Evolutionary conservation across 1,140 invertebrate genomes (phyloP), one percentile per base, ranked within the genome.

Genomic region (Neuroterus valhalla): DNA sequence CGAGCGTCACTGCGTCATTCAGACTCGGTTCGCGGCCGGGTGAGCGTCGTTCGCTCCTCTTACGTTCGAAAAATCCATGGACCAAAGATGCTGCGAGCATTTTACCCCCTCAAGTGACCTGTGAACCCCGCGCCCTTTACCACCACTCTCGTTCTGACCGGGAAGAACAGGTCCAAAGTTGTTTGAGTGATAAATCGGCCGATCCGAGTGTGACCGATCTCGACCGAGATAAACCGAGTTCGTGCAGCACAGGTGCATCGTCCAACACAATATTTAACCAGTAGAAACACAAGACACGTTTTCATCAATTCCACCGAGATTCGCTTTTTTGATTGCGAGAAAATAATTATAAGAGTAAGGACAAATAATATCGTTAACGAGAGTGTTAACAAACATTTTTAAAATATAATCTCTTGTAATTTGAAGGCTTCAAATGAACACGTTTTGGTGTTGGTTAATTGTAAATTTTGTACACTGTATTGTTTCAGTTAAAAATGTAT

Each of bases 1-100:
- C 69, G 74, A 50, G 76, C 76, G 73, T 77, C 76, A 77, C 76
- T 77, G 76, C 76, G 73, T 77, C 76, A 77, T 77, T 77, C 76
- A 77, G 73, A 71, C 48, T 77, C 76, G 55, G 73, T 76, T 62
- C 55, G 55, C 26, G 55, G 31, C 48, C 66, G 62, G 26, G 72
- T 48, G 66, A 73, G 66, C 72, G 72, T 67, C 48, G 17, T 44
- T 26, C 42, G 66, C 23, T 48, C 26, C 66, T 66, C 5, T 2
- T 48, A 31, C 2, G 14, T 52, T 43, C 44, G 42, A 23, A 70
- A 50, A 45, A 12, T 72, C 44, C 48, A 15, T 62, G 55, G 55
- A 62, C 55, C 55, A 12, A 62, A 62, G 55, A 62, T 62, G 55
- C 55, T 62, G 55, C 21, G 55, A 62, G 55, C 15, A 46, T 70